Evolutionary conservation across 2,113 vertebrate genomes (phyloP).

Genomic region (Pseudorectes ferrugineus): DNA sequence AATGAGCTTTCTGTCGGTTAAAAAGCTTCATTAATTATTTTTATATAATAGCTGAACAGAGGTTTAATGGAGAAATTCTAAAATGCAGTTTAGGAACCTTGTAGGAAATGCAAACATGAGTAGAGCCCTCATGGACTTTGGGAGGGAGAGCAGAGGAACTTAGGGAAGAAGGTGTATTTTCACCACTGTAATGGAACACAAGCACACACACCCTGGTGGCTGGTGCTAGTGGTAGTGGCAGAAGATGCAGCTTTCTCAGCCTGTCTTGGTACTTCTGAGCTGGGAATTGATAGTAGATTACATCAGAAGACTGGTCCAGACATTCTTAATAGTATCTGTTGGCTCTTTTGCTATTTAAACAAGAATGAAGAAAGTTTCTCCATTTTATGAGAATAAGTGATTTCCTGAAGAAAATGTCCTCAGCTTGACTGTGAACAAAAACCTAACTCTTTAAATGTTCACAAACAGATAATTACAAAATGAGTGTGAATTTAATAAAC

Average conservation of each 20-base stretch:
- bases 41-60: background rate
- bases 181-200: fast-evolving
- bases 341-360: background rate
- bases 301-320: background rate
- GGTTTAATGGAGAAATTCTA: background rate
- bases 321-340: background rate
- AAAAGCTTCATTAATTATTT: background rate
- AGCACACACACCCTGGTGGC: too few relatives aligned
- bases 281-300: background rate
- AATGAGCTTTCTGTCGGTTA: background rate
- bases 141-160: background rate
- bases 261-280: background rate
- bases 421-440: background rate
- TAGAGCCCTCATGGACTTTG: background rate
- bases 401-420: background rate
- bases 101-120: background rate
- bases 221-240: background rate
- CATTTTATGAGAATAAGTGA: background rate
- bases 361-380: background rate
- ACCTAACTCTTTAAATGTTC: background rate
- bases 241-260: background rate
- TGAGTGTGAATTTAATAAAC: background rate
- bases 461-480: background rate
- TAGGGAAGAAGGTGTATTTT: background rate
- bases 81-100: background rate